Evolutionary conservation across 92 coral and sea anemone genomes (phyloP).

Genomic region (Epizoanthus fatuus): DNA sequence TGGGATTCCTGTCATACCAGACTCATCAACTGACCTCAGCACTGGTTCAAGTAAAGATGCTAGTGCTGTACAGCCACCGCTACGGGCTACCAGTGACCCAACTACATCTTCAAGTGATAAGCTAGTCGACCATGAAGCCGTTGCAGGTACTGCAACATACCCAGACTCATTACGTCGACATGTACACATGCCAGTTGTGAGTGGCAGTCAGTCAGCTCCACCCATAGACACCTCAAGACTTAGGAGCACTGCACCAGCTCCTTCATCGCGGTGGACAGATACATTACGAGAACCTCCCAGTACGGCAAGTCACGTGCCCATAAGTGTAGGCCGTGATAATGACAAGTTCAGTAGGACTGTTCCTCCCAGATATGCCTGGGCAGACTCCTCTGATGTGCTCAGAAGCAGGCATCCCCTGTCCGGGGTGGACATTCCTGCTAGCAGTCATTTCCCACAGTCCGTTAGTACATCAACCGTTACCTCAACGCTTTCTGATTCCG

Average conservation of each 20-base stretch:
- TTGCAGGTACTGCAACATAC: neutral
- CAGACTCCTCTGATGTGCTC: conserved; percentile 32
- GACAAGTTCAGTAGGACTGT: conserved; percentile 19
- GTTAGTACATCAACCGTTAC: conserved; percentile 38
- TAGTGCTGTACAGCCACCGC: neutral
- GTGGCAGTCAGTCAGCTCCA: neutral
- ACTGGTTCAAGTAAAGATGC: neutral
- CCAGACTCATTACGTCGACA: too few species aligned
- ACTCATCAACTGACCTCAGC: conserved; percentile 17
- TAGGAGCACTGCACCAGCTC: conserved; percentile 12
- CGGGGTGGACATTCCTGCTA: neutral
- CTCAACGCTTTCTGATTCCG: conserved; percentile 67
- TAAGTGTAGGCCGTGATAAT: neutral
- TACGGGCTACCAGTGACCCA: neutral
- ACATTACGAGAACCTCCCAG: neutral
- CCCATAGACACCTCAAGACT: neutral
- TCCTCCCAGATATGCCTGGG: conserved; percentile 29
- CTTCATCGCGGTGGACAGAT: neutral
- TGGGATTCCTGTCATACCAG: conserved; percentile 24
- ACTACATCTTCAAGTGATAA: neutral
- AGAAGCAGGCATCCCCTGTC: neutral
- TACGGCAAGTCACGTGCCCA: neutral
- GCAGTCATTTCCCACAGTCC: conserved; percentile 19
- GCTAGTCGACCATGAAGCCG: conserved; percentile 6
- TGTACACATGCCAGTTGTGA: too few species aligned